Base-by-base conservation (phyloP, 2,113 vertebrate genomes). In the Solenodon paradoxus region DNA sequence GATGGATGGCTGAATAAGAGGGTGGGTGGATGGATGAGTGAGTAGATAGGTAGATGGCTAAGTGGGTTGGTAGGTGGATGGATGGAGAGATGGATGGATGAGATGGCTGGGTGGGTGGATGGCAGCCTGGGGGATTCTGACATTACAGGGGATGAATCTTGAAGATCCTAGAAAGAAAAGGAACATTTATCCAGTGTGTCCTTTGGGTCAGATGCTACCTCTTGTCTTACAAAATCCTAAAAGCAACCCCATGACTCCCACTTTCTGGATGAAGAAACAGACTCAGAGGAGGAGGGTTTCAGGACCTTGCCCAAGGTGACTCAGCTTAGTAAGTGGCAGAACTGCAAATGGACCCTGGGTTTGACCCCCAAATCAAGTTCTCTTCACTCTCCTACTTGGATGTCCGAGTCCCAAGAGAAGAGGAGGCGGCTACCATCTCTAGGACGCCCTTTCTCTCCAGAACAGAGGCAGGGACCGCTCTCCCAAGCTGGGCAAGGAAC, bases 381-480 rank as follows among this genome's bases (percentile, higher is more conserved):
- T 66, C n/a, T 79, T 16, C 45, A 24, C 30, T 59, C 28, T 84
- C 47, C 35, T 71, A 8, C 66, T 47, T 69, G 68, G 28, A 51
- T 80, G 40, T 53, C 61, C 68, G 22, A 47, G 42, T 90, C 49
- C 64, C 30, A 38, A 86, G 61, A 92, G 85, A 61, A 28, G 38
- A 72, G 82, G 66, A 30, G 75, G 78, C 42, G 11, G 45, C 57
- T 20, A 1, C 42, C 45, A n/a, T 69, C 72, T 78, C 79, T 59
- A 64, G 64, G 35, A 64, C 92, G 74, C 63, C 85, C 78, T 93
- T 83, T 93, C 47, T 90, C 35, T 78, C 51, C 38, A 55, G 80
- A 69, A 89, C 81, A 90, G 91, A 72, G 35, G 72, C 68, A 92
- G 69, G 61, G 49, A 87, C 32, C 47, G 79, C 64, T 94, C 80